Percentiles rank a stretch among this genome's conserved stretches.
These are phyloP conservation scores for Proterorhinus semilunaris DNA, from an alignment of 2,113 vertebrate species.

Conservation along the genomic window DNA sequence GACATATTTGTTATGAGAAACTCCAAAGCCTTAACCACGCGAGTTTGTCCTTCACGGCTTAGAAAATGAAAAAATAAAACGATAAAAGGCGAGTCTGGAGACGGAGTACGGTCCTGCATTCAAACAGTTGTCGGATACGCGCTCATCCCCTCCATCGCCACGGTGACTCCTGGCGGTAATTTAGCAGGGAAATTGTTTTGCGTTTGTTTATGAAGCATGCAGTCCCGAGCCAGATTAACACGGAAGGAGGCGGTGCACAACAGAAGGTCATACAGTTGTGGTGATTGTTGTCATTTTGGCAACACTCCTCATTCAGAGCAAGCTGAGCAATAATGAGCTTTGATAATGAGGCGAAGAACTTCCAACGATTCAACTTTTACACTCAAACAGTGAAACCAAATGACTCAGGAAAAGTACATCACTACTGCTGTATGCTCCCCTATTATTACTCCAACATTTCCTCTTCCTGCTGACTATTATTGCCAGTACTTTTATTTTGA, in stretches of 20 bases:
- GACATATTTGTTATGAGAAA: background rate
- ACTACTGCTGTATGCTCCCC: too few species aligned
- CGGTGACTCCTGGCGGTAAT: constrained; percentile 35
- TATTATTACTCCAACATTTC: too few species aligned
- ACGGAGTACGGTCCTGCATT: constrained; percentile 29
- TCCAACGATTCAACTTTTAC: too few species aligned
- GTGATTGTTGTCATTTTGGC: constrained; percentile 21
- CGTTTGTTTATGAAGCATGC: constrained; percentile 64
- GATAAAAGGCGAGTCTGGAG: constrained; percentile 20
- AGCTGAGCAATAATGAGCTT: background rate
- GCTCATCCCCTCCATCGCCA: constrained; percentile 20
- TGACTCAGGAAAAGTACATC: too few species aligned
- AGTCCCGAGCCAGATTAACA: constrained; percentile 58
- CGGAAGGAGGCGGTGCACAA: constrained; percentile 35
- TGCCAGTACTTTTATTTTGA: too few species aligned
- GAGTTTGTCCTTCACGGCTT: constrained; percentile 2
- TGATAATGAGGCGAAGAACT: too few species aligned
- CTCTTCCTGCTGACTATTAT: too few species aligned
- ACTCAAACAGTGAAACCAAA: too few species aligned
- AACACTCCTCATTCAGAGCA: constrained; percentile 28
- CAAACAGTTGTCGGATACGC: constrained; percentile 11
- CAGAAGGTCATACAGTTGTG: constrained; percentile 28
- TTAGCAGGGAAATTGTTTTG: constrained; percentile 61
- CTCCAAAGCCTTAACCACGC: background rate
- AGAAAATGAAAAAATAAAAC: constrained; percentile 20